A percentile compares a stretch with the other conserved stretches of the same genome.
These are phyloP conservation scores for Chroicocephalus ridibundus DNA, from an alignment of 2,113 vertebrate species.

Conservation along the genomic window DNA sequence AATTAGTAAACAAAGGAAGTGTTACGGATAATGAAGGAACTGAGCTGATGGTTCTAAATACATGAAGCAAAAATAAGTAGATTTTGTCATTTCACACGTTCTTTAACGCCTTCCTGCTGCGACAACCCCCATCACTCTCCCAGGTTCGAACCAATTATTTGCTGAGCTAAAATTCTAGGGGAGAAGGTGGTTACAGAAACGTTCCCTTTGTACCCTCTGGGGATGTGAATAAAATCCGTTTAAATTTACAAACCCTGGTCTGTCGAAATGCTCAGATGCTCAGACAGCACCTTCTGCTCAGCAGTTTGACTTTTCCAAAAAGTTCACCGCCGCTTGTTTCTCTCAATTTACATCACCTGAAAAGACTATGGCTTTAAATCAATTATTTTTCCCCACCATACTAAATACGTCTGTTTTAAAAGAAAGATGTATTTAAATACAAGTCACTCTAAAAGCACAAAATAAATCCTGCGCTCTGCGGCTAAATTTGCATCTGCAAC, in stretches of 20 bases:
- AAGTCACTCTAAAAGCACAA: neutral
- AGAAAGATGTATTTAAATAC: neutral
- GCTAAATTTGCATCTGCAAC: neutral
- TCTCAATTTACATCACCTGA: neutral
- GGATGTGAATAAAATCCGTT: neutral
- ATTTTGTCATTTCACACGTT: neutral
- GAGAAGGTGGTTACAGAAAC: neutral
- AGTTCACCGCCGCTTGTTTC: neutral
- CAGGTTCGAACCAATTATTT: neutral
- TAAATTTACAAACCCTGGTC: neutral
- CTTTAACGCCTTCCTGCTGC: neutral
- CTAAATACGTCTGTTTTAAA: neutral
- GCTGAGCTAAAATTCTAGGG: neutral
- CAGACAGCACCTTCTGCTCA: neutral
- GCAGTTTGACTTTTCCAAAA: neutral
- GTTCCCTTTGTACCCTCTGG: neutral
- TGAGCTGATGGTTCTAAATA: neutral
- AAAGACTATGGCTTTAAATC: neutral
- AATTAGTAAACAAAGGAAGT: neutral
- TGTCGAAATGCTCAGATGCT: neutral
- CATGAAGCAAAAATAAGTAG: neutral
- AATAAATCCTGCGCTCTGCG: neutral
- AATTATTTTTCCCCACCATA: neutral
- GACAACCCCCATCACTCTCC: neutral
- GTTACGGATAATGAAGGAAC: neutral